Evolutionary conservation across 2,797 vertebrate species (phyloP), one percentile per base, ranked within the genome.

Genomic region (Danio aesculapii): DNA sequence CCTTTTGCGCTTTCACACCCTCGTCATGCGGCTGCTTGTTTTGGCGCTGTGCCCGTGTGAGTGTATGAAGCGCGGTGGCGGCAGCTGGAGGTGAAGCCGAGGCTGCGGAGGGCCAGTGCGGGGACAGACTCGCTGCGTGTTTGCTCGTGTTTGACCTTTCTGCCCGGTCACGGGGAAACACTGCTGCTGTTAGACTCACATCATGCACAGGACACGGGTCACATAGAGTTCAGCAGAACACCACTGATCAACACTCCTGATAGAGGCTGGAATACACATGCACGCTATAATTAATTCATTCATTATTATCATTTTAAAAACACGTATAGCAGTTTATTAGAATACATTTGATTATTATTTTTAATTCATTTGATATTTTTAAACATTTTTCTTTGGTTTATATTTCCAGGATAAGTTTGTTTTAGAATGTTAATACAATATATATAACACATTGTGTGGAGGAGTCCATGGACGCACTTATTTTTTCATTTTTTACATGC

Each of bases 1-100:
- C 88, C 84, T 55, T 30, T 30, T 30, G 30, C 90, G 83, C 74
- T 73, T 90, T 90, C 88, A 89, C 92, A 89, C 90, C 92, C 91
- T 92, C 84, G 85, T 93, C 93, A 92, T 87, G 88, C 88, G 87
- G 89, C 86, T 84, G 88, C 90, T 92, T 94, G 87, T 91, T 92
- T 93, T 94, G 91, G 91, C 89, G 78, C 39, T 81, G 69, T 70
- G 90, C 90, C 92, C 44, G 81, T 92, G 88, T 92, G 90, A 92
- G 91, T 90, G 87, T 86, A 86, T 90, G 92, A 82, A 84, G 84
- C 87, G 83, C 84, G 86, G 50, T 30, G 30, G 62, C 84, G 87
- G 79, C 13, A 75, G 79, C 77, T 64, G 77, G 69, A 84, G 43
- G 9, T 55, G 86, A 81, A 88, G 87, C 88, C 21, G 59, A 47